A percentile compares a stretch with the other conserved stretches of the same genome.
These are phyloP conservation scores for Liasis olivaceus DNA, from an alignment of 2,797 vertebrate species.

Conservation along the genomic window DNA sequence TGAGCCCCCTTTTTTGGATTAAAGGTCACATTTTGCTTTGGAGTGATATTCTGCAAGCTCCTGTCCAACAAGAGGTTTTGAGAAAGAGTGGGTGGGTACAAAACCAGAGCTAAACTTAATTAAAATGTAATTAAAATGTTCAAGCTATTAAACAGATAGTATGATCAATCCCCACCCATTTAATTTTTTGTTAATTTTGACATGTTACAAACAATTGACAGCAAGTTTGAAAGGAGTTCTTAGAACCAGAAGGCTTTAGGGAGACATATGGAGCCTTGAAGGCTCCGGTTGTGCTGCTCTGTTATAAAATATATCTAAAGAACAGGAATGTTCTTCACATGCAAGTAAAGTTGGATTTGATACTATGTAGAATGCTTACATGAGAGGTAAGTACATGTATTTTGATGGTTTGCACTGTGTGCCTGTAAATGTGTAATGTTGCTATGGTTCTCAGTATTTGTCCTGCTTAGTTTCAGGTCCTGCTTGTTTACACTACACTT, in stretches of 20 bases:
- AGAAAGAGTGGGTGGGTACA: background rate
- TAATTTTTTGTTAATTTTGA: background rate
- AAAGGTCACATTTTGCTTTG: background rate
- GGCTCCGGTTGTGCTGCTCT: background rate
- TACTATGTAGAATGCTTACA: background rate
- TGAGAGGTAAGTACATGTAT: background rate
- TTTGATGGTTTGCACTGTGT: background rate
- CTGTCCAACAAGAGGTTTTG: background rate
- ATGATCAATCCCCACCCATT: too few relatives aligned
- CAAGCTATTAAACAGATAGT: too few relatives aligned
- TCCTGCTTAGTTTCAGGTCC: background rate
- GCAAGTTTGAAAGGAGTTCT: background rate
- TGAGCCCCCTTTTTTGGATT: background rate
- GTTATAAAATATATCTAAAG: background rate
- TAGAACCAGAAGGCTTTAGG: background rate
- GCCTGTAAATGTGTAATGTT: background rate
- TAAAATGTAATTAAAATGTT: background rate
- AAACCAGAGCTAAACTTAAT: background rate
- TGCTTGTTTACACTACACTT: background rate
- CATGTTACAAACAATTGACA: background rate
- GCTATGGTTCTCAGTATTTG: background rate
- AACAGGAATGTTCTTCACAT: background rate
- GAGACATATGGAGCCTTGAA: background rate
- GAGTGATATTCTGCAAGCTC: background rate
- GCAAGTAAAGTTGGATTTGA: background rate